A percentile compares a stretch with the other conserved stretches of the same genome.
phyloP scores from a whole-genome alignment of 2,888 invertebrate genomes.

The Standfussiana lucernea region DNA sequence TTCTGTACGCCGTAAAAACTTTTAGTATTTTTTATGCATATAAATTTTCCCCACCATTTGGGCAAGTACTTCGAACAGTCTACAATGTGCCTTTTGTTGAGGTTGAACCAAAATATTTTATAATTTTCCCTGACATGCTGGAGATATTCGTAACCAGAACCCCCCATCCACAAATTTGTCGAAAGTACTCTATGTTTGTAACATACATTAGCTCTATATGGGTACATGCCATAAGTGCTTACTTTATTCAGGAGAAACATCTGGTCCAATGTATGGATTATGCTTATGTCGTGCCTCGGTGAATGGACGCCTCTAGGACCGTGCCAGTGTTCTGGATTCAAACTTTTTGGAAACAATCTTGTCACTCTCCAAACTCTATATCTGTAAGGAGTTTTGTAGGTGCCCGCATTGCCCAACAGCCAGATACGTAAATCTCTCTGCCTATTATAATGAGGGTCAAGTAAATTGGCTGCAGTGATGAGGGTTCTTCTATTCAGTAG shows the following conservation, averaged over 20 bases:
- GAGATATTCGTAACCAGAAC: slow-evolving; percentile 75
- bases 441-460: slow-evolving; percentile 72
- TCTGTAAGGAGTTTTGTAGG: slow-evolving; percentile 72
- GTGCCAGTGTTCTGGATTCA: slow-evolving; percentile 80
- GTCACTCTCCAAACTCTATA: slow-evolving; percentile 76
- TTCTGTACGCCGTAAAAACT: slow-evolving; percentile 73
- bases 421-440: slow-evolving; percentile 76
- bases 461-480: slow-evolving; percentile 74
- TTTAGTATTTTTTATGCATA: slow-evolving; percentile 72
- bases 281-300: slow-evolving; percentile 76
- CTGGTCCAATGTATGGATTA: slow-evolving; percentile 74
- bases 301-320: slow-evolving; percentile 75
- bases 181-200: not conserved
- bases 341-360: slow-evolving; percentile 74
- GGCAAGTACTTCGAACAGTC: slow-evolving; percentile 79
- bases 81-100: slow-evolving; percentile 40
- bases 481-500: slow-evolving; percentile 75
- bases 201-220: slow-evolving; percentile 57
- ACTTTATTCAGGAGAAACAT: slow-evolving; percentile 50
- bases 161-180: slow-evolving; percentile 62
- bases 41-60: slow-evolving; percentile 83
- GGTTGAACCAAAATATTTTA: slow-evolving; percentile 68
- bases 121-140: slow-evolving; percentile 77
- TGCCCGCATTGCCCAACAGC: slow-evolving; percentile 74
- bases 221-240: slow-evolving; percentile 63